phyloP scores from a whole-genome alignment of 92 coral and sea anemone genomes.

The Phenganax stokvisi region DNA sequence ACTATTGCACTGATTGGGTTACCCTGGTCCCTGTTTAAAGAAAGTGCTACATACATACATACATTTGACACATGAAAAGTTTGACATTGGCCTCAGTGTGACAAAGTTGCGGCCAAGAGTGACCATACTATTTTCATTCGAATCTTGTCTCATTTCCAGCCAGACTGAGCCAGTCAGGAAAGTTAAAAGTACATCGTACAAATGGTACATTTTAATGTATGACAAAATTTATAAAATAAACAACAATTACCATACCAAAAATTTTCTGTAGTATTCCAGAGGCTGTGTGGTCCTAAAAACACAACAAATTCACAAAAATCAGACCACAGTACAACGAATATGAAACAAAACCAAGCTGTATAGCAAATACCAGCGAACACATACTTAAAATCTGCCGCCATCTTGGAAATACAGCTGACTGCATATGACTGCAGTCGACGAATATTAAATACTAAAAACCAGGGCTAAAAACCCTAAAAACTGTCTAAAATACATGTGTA shows the following conservation, averaged over 20 bases:
- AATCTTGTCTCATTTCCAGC: no score
- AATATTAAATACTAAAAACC: background rate
- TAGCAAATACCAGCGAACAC: slow-evolving; percentile 6
- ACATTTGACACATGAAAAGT: no score
- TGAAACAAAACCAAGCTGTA: background rate
- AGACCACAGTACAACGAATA: background rate
- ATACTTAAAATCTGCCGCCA: slow-evolving; percentile 99
- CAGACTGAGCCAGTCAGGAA: no score
- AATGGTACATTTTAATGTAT: background rate
- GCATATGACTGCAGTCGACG: background rate
- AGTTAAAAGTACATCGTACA: background rate
- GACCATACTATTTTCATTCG: no score
- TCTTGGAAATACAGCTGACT: slow-evolving; percentile 49
- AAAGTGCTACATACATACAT: no score
- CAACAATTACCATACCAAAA: slow-evolving; percentile 62
- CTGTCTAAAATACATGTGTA: no score
- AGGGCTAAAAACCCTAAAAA: no score
- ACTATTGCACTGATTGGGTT: background rate
- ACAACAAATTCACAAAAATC: background rate
- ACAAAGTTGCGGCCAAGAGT: no score
- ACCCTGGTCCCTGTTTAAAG: background rate
- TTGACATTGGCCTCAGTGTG: no score
- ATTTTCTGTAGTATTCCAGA: slow-evolving; percentile 79
- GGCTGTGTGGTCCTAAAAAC: slow-evolving; percentile 84
- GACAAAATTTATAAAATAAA: background rate